phyloP scores from a whole-genome alignment of 2,113 vertebrate species.

The Phoxinus phoxinus region DNA sequence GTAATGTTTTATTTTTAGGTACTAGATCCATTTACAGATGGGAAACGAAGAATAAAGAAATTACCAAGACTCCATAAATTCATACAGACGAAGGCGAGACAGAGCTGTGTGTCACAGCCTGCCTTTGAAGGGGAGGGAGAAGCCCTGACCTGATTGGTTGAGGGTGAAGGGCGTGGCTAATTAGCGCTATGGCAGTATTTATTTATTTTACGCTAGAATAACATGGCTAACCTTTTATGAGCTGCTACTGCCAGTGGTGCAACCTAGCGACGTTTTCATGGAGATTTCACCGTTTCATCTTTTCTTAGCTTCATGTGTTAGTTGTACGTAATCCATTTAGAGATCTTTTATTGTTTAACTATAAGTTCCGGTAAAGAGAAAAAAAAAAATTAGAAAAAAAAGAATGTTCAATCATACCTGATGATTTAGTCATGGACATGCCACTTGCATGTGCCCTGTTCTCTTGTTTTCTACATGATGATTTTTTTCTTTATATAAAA shows the following conservation, averaged over 20 bases:
- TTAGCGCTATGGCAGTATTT: constrained; percentile 82
- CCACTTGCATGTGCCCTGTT: constrained; percentile 48
- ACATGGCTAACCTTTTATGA: constrained; percentile 71
- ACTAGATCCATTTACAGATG: constrained; percentile 72
- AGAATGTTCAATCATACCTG: constrained; percentile 62
- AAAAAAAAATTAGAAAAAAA: constrained; percentile 55
- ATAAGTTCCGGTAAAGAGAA: constrained; percentile 51
- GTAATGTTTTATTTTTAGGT: constrained; percentile 72
- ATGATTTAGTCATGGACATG: constrained; percentile 68
- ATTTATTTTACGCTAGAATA: constrained; percentile 88
- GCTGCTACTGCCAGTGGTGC: constrained; percentile 64
- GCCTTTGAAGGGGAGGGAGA: constrained; percentile 75
- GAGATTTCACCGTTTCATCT: constrained; percentile 53
- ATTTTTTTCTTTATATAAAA: constrained; percentile 56
- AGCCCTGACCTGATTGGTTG: constrained; percentile 62
- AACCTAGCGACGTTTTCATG: constrained; percentile 54
- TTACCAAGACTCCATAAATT: constrained; percentile 62
- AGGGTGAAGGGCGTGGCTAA: constrained; percentile 66
- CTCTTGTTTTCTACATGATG: constrained; percentile 68
- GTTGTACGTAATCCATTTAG: constrained; percentile 57
- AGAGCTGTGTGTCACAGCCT: constrained; percentile 61
- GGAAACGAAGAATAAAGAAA: constrained; percentile 64
- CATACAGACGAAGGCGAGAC: constrained; percentile 63
- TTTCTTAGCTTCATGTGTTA: constrained; percentile 62
- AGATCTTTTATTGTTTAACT: constrained; percentile 70